Percentiles rank a stretch among this genome's conserved stretches.
Evolutionary conservation across 1,140 invertebrate species (phyloP).

Genomic region (Chlorops oryzae): DNA sequence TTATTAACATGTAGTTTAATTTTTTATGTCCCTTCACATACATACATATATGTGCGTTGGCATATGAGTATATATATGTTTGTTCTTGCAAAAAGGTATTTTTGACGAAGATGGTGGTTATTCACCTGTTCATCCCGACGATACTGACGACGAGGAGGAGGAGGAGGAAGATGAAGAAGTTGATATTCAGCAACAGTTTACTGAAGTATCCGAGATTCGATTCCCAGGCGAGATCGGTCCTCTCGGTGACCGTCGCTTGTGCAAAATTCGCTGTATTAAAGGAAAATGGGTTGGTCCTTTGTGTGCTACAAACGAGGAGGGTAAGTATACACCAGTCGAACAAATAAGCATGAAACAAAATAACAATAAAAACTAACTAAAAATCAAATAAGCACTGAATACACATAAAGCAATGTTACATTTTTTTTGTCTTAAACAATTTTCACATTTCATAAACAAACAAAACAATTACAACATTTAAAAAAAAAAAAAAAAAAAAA

Average conservation of each 20-base stretch:
- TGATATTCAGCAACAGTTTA: constrained; percentile 43
- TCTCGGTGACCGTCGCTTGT: constrained; percentile 60
- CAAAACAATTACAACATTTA: not conserved
- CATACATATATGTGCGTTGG: too few relatives aligned
- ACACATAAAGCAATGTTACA: not conserved
- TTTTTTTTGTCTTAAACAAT: not conserved
- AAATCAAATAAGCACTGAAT: too few relatives aligned
- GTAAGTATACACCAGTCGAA: constrained; percentile 26
- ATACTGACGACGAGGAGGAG: constrained; percentile 37
- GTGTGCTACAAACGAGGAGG: constrained; percentile 53
- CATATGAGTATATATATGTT: too few relatives aligned
- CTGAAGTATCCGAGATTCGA: constrained; percentile 53
- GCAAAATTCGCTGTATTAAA: constrained; percentile 74
- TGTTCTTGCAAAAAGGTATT: constrained; percentile 35
- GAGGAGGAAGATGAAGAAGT: constrained; percentile 45
- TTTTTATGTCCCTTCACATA: too few relatives aligned
- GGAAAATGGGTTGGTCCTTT: constrained; percentile 74
- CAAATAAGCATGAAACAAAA: not conserved
- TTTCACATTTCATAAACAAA: not conserved
- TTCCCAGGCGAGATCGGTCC: constrained; percentile 66
- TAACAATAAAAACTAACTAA: not conserved
- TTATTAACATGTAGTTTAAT: too few relatives aligned
- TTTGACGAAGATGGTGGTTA: constrained; percentile 43
- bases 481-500: not conserved
- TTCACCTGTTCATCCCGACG: constrained; percentile 36